Percentiles rank a stretch among this genome's conserved stretches.
These are phyloP conservation scores for Diadegma fenestrale DNA, from an alignment of 2,888 invertebrate species.

Conservation along the genomic window DNA sequence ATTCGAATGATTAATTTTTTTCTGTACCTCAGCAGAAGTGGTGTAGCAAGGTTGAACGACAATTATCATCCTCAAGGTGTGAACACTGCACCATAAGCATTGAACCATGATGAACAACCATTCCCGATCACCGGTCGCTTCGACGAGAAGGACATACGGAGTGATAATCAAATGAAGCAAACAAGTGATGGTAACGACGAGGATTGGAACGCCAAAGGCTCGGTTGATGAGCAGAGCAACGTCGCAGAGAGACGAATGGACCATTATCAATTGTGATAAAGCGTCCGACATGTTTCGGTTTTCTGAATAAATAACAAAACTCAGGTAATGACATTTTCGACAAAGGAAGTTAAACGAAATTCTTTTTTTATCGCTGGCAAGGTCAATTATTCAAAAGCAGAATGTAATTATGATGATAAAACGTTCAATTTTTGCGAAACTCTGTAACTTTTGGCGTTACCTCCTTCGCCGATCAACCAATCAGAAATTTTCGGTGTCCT, in stretches of 20 bases:
- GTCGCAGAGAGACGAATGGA: constrained; percentile 86
- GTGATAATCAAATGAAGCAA: constrained; percentile 88
- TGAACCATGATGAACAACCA: constrained; percentile 86
- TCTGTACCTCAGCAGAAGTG: constrained; percentile 85
- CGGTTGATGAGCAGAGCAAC: constrained; percentile 86
- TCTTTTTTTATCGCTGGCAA: no score
- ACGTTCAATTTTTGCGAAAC: no score
- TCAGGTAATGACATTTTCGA: constrained; percentile 1
- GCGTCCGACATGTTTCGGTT: constrained; percentile 79
- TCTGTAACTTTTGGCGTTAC: constrained; percentile 48
- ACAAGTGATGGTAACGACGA: constrained; percentile 87
- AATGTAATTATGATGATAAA: no score
- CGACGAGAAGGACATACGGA: constrained; percentile 87
- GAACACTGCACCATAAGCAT: constrained; percentile 87
- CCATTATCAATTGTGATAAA: constrained; percentile 85
- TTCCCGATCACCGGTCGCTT: constrained; percentile 85
- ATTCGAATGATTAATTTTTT: background rate
- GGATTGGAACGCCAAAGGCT: constrained; percentile 86
- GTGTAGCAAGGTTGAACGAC: constrained; percentile 88
- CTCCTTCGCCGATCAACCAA: constrained; percentile 72
- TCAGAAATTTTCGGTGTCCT: constrained; percentile 70
- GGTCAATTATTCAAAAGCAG: background rate
- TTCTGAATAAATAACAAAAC: constrained; percentile 66
- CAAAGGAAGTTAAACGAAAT: no score
- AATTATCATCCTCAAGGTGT: constrained; percentile 86